Evolutionary conservation across 2,888 invertebrate species (phyloP).

Genomic region (Oscheius sp.): DNA sequence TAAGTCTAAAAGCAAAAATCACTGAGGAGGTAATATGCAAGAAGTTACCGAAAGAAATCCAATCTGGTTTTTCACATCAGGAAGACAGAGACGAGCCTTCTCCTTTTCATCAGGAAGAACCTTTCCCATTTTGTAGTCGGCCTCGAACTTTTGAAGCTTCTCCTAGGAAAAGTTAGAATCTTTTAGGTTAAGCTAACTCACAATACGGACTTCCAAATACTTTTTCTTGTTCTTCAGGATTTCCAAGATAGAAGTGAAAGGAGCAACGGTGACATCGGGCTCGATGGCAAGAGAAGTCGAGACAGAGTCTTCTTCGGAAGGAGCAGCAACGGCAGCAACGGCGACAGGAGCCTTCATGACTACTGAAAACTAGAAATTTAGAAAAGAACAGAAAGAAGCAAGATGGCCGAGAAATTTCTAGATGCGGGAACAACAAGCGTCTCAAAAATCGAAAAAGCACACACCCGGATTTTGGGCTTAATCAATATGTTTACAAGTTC

Average conservation of each 20-base stretch:
- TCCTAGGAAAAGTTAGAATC: constrained; percentile 5
- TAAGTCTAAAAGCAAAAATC: background rate
- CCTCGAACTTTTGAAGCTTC: constrained; percentile 11
- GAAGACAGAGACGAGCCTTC: constrained; percentile 23
- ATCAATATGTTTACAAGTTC: no score
- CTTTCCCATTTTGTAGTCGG: constrained; percentile 6
- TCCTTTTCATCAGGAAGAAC: constrained; percentile 8
- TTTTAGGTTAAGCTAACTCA: background rate
- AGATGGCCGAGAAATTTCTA: background rate
- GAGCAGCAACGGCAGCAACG: background rate
- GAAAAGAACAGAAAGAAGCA: background rate
- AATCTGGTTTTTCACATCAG: constrained; percentile 19
- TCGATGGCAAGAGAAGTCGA: background rate
- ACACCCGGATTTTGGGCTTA: no score
- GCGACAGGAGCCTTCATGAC: constrained; percentile 25
- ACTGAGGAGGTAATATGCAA: background rate
- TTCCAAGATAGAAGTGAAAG: background rate
- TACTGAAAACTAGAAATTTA: constrained; percentile 15
- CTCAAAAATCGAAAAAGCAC: background rate
- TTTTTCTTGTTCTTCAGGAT: constrained; percentile 14
- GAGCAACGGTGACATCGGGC: background rate
- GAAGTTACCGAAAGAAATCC: background rate
- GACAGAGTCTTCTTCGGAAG: background rate
- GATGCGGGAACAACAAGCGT: background rate
- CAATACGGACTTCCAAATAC: constrained; percentile 14